Evolutionary conservation across 2,888 invertebrate species (phyloP).

Genomic region (Chrysolina haemoptera): DNA sequence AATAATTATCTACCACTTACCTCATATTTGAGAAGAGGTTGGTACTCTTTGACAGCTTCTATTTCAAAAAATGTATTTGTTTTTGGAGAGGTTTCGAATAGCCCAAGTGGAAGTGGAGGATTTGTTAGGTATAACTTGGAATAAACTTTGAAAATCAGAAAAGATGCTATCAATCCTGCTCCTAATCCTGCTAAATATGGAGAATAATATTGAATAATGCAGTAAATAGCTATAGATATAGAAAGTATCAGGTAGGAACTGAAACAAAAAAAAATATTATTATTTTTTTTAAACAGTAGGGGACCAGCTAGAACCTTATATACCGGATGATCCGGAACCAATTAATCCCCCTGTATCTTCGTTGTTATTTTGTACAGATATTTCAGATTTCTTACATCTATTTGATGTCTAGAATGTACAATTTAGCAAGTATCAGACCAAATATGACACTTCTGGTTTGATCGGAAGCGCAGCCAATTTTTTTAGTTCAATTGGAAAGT

Average conservation of each 20-base stretch:
- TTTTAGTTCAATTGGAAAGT: too few species aligned
- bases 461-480: too few species aligned
- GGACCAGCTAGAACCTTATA: not conserved
- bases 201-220: slow-evolving; percentile 56
- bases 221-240: slow-evolving; percentile 54
- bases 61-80: slow-evolving; percentile 72
- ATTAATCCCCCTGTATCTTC: too few species aligned
- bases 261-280: slow-evolving; percentile 41
- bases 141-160: slow-evolving; percentile 47
- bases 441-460: too few species aligned
- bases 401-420: too few species aligned
- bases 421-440: too few species aligned
- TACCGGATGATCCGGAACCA: too few species aligned
- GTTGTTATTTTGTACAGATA: too few species aligned
- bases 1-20: slow-evolving; percentile 61
- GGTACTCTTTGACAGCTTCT: slow-evolving; percentile 77
- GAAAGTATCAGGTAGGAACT: slow-evolving; percentile 51
- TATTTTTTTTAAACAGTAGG: not conserved
- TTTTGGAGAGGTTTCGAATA: slow-evolving; percentile 10
- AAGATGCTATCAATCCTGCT: slow-evolving; percentile 53
- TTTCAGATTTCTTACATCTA: too few species aligned
- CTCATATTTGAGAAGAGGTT: slow-evolving; percentile 75
- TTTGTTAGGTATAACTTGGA: slow-evolving; percentile 48
- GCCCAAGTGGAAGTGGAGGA: slow-evolving; percentile 8
- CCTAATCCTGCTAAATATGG: slow-evolving; percentile 58